phyloP scores from a whole-genome alignment of 2,888 invertebrate genomes.

The Molanna angustata region DNA sequence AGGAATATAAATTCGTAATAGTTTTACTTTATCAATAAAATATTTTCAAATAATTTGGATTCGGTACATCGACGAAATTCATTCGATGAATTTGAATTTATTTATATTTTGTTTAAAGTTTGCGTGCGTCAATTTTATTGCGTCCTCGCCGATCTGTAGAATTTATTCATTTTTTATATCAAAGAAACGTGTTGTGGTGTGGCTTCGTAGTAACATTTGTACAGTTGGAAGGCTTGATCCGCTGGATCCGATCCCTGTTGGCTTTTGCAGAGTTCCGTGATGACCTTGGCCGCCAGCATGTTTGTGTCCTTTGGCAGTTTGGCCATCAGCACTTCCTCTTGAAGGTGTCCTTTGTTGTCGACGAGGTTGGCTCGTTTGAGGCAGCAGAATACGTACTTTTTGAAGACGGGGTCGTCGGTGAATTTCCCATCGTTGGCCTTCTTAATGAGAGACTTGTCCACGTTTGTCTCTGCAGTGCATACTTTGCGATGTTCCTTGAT shows the following conservation, averaged over 20 bases:
- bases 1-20: too few species aligned
- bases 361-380: constrained; percentile 47
- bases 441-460: constrained; percentile 37
- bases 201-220: constrained; percentile 47
- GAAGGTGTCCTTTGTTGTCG: constrained; percentile 43
- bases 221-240: constrained; percentile 46
- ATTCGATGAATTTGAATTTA: too few species aligned
- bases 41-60: too few species aligned
- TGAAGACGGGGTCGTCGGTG: constrained; percentile 45
- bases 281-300: constrained; percentile 42
- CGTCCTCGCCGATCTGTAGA: too few species aligned
- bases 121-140: too few species aligned
- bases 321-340: constrained; percentile 44
- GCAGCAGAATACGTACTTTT: constrained; percentile 50
- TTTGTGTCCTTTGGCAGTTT: constrained; percentile 46
- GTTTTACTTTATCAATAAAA: too few species aligned
- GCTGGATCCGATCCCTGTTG: constrained; percentile 44
- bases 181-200: constrained; percentile 42
- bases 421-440: constrained; percentile 46
- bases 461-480: constrained; percentile 40
- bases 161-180: constrained; percentile 21
- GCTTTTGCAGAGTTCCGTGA: constrained; percentile 45
- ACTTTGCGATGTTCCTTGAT: constrained; percentile 33
- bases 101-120: too few species aligned
- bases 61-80: too few species aligned